Percentiles rank a stretch among this genome's conserved stretches.
phyloP scores from a whole-genome alignment of 2,888 invertebrate genomes.

The Drosophila eohydei region DNA sequence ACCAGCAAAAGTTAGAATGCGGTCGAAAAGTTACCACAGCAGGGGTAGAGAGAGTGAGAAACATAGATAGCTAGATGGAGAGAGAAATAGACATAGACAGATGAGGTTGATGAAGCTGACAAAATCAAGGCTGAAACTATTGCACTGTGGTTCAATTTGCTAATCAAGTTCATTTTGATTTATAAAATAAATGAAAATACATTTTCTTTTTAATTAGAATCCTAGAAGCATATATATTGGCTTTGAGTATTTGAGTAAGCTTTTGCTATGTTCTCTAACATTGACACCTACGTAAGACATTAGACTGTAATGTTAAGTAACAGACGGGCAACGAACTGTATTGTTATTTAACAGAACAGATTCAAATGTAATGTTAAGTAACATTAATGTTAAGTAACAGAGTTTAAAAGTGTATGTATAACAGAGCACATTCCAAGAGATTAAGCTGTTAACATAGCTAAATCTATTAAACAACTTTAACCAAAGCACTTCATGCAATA shows the following conservation, averaged over 20 bases:
- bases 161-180: not conserved
- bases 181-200: not conserved
- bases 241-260: too few species aligned
- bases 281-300: too few species aligned
- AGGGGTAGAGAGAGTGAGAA: not conserved
- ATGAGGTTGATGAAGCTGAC: constrained; percentile 18
- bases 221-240: too few species aligned
- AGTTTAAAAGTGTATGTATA: not conserved
- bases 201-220: too few species aligned
- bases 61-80: not conserved
- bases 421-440: not conserved
- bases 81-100: constrained; percentile 1
- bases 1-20: constrained; percentile 53
- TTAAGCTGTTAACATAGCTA: not conserved
- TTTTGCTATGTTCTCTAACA: not conserved
- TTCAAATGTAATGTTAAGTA: not conserved
- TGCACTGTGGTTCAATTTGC: constrained; percentile 2
- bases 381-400: not conserved
- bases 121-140: constrained; percentile 22
- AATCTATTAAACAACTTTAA: not conserved
- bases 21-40: constrained; percentile 47
- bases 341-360: not conserved
- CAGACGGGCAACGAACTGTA: not conserved
- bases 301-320: not conserved
- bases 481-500: too few species aligned